These are phyloP conservation scores for Cygnus buccinator DNA, from an alignment of 2,113 vertebrate genomes.

Conservation along the genomic window DNA sequence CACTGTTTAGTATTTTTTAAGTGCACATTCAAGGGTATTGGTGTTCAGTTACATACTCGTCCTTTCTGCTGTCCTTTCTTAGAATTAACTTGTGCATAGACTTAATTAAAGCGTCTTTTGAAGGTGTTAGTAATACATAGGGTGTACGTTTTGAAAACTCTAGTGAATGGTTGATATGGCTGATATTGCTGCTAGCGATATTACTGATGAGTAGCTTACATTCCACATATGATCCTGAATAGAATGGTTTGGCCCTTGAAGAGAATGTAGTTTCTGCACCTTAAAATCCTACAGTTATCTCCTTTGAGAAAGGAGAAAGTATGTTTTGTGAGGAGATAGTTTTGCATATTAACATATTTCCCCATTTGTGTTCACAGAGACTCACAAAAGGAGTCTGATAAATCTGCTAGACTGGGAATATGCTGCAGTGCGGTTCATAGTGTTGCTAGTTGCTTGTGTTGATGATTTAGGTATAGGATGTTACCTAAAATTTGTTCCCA, in stretches of 20 bases:
- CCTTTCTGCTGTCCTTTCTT: background rate
- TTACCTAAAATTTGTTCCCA: background rate
- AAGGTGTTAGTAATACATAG: background rate
- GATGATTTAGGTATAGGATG: background rate
- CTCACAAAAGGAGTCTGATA: background rate
- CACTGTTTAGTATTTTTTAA: background rate
- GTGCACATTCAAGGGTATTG: background rate
- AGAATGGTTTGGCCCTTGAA: background rate
- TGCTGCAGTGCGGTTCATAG: background rate
- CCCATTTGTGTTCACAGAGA: background rate
- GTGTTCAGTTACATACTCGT: background rate
- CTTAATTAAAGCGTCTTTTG: constrained; percentile 31
- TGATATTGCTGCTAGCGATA: background rate
- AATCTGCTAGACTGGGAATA: background rate
- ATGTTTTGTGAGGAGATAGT: background rate
- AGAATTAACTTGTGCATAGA: background rate
- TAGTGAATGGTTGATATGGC: background rate
- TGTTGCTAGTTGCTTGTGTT: background rate
- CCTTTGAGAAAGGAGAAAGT: background rate
- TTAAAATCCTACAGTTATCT: background rate
- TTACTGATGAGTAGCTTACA: background rate
- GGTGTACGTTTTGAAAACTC: background rate
- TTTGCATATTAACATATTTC: background rate
- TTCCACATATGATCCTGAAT: background rate
- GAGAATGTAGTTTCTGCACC: background rate